A percentile compares a stretch with the other conserved stretches of the same genome.
These are phyloP conservation scores for Pollenia griseotomentosa DNA, from an alignment of 2,888 invertebrate species.

Conservation along the genomic window DNA sequence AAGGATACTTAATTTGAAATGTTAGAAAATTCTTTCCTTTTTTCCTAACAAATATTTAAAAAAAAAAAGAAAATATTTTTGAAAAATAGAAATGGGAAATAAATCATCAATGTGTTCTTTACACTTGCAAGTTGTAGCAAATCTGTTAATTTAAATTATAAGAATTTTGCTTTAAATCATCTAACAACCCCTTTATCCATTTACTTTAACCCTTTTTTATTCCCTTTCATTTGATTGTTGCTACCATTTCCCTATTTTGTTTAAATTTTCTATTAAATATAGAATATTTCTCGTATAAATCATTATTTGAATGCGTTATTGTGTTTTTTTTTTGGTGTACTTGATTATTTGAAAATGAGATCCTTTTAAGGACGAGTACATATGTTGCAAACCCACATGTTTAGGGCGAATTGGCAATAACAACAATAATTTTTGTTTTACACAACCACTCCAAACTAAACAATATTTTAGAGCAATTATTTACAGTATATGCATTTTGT, in stretches of 20 bases:
- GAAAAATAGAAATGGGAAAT: conserved; percentile 28
- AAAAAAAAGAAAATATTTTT: conserved; percentile 9
- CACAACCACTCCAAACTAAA: conserved; percentile 58
- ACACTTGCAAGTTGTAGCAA: conserved; percentile 59
- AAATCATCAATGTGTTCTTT: conserved; percentile 64
- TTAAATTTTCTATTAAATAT: conserved; percentile 58
- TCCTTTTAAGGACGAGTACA: conserved; percentile 52
- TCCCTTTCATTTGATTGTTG: background rate
- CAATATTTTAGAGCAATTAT: background rate
- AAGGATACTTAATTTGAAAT: conserved; percentile 18
- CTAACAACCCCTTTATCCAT: conserved; percentile 26
- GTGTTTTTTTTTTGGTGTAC: background rate
- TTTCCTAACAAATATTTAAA: background rate
- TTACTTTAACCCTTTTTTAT: conserved; percentile 61
- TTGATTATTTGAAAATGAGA: conserved; percentile 59
- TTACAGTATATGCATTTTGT: background rate
- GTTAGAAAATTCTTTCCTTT: background rate
- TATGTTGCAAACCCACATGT: conserved; percentile 76
- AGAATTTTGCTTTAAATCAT: conserved; percentile 47
- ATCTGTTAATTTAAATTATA: conserved; percentile 72
- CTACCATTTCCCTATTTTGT: conserved; percentile 25
- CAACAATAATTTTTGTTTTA: conserved; percentile 69
- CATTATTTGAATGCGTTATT: conserved; percentile 48
- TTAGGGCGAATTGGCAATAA: conserved; percentile 73
- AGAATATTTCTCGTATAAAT: conserved; percentile 64